These are phyloP conservation scores for Sinhomidia bicolor DNA, from an alignment of 2,888 invertebrate species.

Conservation along the genomic window DNA sequence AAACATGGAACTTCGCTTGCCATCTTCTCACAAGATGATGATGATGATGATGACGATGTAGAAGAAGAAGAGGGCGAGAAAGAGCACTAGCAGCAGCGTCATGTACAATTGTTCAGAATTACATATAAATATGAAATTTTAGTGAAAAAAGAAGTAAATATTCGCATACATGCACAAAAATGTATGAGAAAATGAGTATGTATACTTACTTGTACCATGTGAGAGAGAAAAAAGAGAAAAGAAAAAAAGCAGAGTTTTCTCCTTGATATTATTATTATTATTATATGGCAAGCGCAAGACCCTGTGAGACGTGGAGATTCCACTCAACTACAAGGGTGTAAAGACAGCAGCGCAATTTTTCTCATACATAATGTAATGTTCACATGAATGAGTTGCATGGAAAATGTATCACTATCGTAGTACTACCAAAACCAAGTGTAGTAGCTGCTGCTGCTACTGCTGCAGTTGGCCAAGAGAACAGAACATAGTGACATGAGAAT, in stretches of 20 bases:
- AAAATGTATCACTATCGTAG: slow-evolving; percentile 48
- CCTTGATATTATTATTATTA: background rate
- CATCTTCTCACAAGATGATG: background rate
- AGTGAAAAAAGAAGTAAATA: slow-evolving; percentile 44
- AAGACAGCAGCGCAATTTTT: slow-evolving; percentile 67
- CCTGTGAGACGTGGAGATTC: slow-evolving; percentile 57
- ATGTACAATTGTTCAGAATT: slow-evolving; percentile 1
- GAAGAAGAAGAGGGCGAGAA: slow-evolving; percentile 44
- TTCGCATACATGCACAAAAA: slow-evolving; percentile 25
- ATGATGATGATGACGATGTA: slow-evolving; percentile 38
- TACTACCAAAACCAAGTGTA: too few relatives aligned
- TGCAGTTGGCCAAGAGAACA: background rate
- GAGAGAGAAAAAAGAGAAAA: slow-evolving; percentile 21
- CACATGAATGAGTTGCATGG: slow-evolving; percentile 66
- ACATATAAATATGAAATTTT: slow-evolving; percentile 45
- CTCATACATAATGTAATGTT: slow-evolving; percentile 74
- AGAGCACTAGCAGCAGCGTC: background rate
- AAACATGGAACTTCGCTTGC: slow-evolving; percentile 20
- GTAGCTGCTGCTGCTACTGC: background rate
- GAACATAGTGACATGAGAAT: background rate
- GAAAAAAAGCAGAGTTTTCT: background rate
- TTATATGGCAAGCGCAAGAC: slow-evolving; percentile 18
- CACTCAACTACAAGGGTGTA: slow-evolving; percentile 70
- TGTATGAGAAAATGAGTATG: slow-evolving; percentile 29
- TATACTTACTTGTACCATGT: too few relatives aligned